Conservation (phyloP, 2,888 invertebrate species). For the Crepidodera aurea region DNA sequence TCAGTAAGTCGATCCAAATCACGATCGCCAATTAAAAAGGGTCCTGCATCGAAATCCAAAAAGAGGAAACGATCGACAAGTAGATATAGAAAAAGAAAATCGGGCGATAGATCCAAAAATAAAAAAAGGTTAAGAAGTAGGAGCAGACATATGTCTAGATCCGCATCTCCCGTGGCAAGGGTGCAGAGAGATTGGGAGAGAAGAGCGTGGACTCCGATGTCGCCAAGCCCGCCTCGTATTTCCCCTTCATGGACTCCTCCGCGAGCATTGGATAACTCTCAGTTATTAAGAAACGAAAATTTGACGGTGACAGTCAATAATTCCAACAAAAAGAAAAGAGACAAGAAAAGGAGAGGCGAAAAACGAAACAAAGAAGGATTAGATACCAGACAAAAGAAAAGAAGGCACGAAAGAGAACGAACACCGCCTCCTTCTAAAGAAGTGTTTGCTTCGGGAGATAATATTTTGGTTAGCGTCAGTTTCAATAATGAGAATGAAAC, state of each 20-base stretch:
- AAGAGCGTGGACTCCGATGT: slow-evolving; percentile 64
- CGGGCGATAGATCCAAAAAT: slow-evolving; percentile 55
- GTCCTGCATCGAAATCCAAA: slow-evolving; percentile 45
- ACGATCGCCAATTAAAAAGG: slow-evolving; percentile 41
- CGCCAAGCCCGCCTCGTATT: slow-evolving; percentile 67
- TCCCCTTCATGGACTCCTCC: slow-evolving; percentile 72
- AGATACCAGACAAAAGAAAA: slow-evolving; percentile 54
- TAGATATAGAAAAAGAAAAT: slow-evolving; percentile 56
- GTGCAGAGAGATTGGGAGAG: slow-evolving; percentile 52
- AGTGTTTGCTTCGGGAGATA: slow-evolving; percentile 92
- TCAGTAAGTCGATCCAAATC: slow-evolving; percentile 50
- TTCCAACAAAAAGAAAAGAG: slow-evolving; percentile 61
- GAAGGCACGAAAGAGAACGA: slow-evolving; percentile 57
- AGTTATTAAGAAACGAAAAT: slow-evolving; percentile 63
- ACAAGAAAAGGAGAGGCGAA: slow-evolving; percentile 57
- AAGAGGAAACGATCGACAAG: slow-evolving; percentile 53
- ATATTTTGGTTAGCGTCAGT: slow-evolving; percentile 91
- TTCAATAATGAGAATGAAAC: slow-evolving; percentile 75
- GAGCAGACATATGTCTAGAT: slow-evolving; percentile 55
- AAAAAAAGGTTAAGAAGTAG: slow-evolving; percentile 54
- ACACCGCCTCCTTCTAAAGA: slow-evolving; percentile 82
- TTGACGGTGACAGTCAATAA: slow-evolving; percentile 69
- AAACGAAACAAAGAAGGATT: slow-evolving; percentile 46
- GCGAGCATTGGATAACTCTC: slow-evolving; percentile 54
- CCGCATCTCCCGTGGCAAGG: slow-evolving; percentile 53